phyloP scores from a whole-genome alignment of 2,113 vertebrate species.

The Carlito syrichta region DNA sequence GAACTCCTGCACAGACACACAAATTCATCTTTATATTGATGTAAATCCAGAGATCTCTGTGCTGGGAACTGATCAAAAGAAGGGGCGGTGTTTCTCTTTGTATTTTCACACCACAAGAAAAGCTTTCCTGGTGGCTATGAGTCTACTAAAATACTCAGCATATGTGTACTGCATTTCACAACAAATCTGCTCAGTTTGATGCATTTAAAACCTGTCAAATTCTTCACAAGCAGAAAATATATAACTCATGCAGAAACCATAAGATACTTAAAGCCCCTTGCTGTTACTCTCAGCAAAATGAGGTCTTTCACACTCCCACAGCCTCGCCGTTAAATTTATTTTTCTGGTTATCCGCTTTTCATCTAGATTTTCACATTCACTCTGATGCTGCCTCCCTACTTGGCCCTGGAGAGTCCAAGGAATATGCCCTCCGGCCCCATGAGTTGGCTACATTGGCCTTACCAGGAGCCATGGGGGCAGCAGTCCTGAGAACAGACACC shows the following conservation, averaged over 20 bases:
- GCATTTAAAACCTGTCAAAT: conserved; percentile 39
- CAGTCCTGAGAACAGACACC: neutral
- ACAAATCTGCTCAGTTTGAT: conserved; percentile 28
- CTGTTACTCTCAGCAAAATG: conserved; percentile 5
- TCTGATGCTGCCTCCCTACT: accelerated
- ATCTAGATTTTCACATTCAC: neutral
- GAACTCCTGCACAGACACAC: neutral
- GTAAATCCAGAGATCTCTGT: conserved; percentile 35
- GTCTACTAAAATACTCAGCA: neutral
- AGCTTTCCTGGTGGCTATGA: neutral
- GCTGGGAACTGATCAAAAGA: conserved; percentile 5
- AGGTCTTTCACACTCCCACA: neutral
- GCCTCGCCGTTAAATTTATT: neutral
- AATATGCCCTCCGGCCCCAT: neutral
- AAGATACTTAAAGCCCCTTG: neutral
- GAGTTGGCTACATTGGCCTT: neutral
- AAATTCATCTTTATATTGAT: neutral
- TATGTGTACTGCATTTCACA: neutral
- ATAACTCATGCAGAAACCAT: neutral
- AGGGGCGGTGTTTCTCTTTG: neutral
- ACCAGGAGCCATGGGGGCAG: neutral
- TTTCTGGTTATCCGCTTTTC: neutral
- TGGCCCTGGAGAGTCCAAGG: neutral
- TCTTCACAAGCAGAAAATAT: conserved; percentile 46
- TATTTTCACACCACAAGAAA: conserved; percentile 39